These are phyloP conservation scores for Agriopis leucophaearia DNA, from an alignment of 2,888 invertebrate species.

Conservation along the genomic window DNA sequence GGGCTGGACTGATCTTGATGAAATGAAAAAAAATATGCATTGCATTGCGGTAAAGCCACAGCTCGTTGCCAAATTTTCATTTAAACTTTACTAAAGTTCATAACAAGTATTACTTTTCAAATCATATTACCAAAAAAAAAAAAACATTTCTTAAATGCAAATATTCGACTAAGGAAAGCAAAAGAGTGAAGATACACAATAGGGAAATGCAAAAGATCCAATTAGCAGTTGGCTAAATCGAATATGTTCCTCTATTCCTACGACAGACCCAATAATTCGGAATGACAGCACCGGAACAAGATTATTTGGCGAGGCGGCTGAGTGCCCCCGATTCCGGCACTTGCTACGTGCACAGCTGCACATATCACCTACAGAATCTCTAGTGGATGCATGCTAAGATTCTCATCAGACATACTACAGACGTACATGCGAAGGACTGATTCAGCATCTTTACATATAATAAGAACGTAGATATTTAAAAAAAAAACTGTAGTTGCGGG, in stretches of 20 bases:
- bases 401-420: background rate
- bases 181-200: constrained; percentile 9
- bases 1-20: no score
- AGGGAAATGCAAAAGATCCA: constrained; percentile 19
- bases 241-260: constrained; percentile 5
- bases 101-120: background rate
- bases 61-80: background rate
- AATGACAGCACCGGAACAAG: constrained; percentile 26
- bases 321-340: constrained; percentile 11
- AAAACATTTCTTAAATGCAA: background rate
- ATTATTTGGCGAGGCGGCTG: constrained; percentile 26
- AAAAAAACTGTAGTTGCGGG: no score
- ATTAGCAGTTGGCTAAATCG: constrained; percentile 18
- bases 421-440: background rate
- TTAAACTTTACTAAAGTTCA: background rate
- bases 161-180: background rate
- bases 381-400: background rate
- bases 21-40: no score
- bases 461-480: no score
- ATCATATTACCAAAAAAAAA: no score
- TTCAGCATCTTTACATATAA: background rate
- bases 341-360: constrained; percentile 1
- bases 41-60: background rate
- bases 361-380: background rate
- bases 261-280: constrained; percentile 18